These are phyloP conservation scores for Perdix hodgsoniae DNA, from an alignment of 2,797 vertebrate genomes.

Conservation along the genomic window DNA sequence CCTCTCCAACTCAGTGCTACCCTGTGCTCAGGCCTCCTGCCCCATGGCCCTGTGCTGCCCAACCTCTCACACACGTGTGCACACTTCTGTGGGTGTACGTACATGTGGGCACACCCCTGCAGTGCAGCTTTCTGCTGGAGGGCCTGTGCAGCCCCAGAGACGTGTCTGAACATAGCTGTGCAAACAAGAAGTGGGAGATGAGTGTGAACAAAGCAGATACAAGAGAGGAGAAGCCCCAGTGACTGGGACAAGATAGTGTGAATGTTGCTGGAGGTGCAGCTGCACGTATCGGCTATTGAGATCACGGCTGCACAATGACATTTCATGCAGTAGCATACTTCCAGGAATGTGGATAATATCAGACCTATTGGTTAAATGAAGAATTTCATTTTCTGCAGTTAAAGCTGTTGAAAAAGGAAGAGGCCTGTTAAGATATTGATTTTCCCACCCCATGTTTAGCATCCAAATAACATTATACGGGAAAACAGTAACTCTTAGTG, in stretches of 20 bases:
- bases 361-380: neutral
- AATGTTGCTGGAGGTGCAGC: neutral
- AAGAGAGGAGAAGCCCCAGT: fast-evolving
- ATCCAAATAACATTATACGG: neutral
- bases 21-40: neutral
- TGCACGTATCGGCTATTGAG: neutral
- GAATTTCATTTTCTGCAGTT: neutral
- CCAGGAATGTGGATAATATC: neutral
- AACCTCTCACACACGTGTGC: neutral
- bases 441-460: neutral
- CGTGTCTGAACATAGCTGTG: neutral
- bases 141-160: neutral
- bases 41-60: fast-evolving
- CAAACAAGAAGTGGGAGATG: neutral
- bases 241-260: neutral
- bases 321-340: neutral
- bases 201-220: neutral
- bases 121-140: neutral
- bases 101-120: fast-evolving
- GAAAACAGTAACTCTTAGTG: neutral
- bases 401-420: neutral
- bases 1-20: neutral
- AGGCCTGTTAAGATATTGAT: neutral
- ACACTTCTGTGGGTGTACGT: fast-evolving
- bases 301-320: neutral